Evolutionary conservation across 1,140 invertebrate genomes (phyloP), one percentile per base, ranked within the genome.

Genomic region (Stegodyphus dumicola): DNA sequence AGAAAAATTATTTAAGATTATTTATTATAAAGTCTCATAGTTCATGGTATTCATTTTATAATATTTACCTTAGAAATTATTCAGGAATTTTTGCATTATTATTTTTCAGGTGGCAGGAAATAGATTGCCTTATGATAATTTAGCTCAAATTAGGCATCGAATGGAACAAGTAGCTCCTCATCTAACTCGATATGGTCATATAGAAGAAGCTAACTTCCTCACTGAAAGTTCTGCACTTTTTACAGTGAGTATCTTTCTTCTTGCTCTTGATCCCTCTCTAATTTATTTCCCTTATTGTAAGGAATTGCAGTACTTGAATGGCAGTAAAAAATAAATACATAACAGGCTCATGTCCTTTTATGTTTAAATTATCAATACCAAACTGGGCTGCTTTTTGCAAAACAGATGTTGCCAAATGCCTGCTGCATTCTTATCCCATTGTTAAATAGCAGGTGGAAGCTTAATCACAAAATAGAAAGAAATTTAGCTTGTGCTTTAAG

Each of bases 81-180:
- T 60, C 2, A 60, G 15, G 5, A 10, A 7, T 67, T 17, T 67
- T 67, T 67, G 7, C n/a, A 15, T 9, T n/a, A 67, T 17, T 69
- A 56, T 49, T 18, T 88, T 88, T 89, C 7, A 98, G 94, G 93
- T 99, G 88, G 91, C 95, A 33, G 97, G 95, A 70, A 90, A 92
- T 66, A 93, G 93, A 85, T 92, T 99, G 75, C 96, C 97, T 0
- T 99, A 99, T 90, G 97, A 99, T 89, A 95, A 93, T 81, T 90
- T 99, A 80, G 92, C 94, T 84, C 95, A 98, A 90, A 91, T 99
- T n/a, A 93, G 97, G 80, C 90, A 92, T 56, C 93, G 98, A 79
- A 91, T 99, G 85, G 93, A 92, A 83, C 93, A 98, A 89, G 92
- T 99, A 64, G 94, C 97, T 60, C 98, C 98, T 7, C 95, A 97